Percentiles rank a stretch among this genome's conserved stretches.
These are phyloP conservation scores for Cyprinodon tularosa DNA, from an alignment of 2,113 vertebrate genomes.

Conservation along the genomic window DNA sequence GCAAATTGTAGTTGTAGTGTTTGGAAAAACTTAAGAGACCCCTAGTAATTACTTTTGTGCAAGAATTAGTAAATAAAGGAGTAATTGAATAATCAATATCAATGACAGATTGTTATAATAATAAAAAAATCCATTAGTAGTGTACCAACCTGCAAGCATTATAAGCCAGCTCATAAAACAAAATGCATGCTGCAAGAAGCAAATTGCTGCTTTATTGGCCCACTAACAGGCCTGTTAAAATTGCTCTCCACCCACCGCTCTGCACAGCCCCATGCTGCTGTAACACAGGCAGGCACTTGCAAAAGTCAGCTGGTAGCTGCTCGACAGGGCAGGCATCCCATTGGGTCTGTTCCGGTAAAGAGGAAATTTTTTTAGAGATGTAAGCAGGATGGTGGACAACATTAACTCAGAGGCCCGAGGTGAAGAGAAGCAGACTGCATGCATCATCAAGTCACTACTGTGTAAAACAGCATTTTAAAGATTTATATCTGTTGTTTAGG, in stretches of 20 bases:
- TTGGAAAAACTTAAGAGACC: too few species aligned
- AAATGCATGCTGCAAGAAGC: conserved; percentile 14
- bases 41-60: background rate
- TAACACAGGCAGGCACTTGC: conserved; percentile 23
- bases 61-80: background rate
- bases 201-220: conserved; percentile 36
- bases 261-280: conserved; percentile 6
- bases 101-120: background rate
- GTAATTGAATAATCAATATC: conserved; percentile 3
- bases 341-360: conserved; percentile 44
- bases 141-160: background rate
- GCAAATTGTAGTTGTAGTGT: background rate
- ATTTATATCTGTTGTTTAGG: conserved; percentile 33
- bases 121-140: background rate
- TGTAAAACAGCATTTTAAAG: conserved; percentile 26
- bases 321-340: conserved; percentile 18
- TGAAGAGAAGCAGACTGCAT: conserved; percentile 19
- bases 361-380: conserved; percentile 39
- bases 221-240: conserved; percentile 31
- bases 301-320: conserved; percentile 32
- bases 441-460: conserved; percentile 12
- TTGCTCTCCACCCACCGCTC: conserved; percentile 32
- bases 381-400: conserved; percentile 31
- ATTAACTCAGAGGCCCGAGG: conserved; percentile 18
- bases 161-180: background rate